Conservation (phyloP, 2,797 vertebrate genomes). For the Myotis myotis region DNA sequence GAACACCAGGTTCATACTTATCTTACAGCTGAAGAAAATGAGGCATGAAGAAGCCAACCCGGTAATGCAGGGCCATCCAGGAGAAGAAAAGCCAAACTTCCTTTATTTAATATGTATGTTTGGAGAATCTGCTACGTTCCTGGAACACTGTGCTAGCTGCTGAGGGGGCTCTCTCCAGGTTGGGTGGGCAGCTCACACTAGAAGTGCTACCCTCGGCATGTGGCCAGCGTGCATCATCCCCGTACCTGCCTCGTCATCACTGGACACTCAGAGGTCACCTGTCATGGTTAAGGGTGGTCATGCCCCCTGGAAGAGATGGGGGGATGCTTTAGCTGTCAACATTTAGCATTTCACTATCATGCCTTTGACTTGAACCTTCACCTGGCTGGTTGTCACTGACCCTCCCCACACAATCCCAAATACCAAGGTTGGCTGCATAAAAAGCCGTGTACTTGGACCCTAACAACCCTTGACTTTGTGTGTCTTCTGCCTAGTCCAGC, state of each 20-base stretch:
- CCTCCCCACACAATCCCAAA: background rate
- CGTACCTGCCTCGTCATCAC: background rate
- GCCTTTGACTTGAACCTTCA: background rate
- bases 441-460: background rate
- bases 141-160: background rate
- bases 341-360: background rate
- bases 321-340: background rate
- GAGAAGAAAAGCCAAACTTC: background rate
- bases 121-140: background rate
- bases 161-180: background rate
- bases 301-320: background rate
- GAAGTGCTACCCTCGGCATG: background rate
- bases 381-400: background rate
- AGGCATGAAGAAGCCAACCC: background rate
- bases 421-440: background rate
- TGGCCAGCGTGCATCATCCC: background rate
- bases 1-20: background rate
- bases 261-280: background rate
- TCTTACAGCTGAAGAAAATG: conserved; percentile 30
- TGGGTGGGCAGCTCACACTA: background rate
- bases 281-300: background rate
- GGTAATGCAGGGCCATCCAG: background rate
- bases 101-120: background rate
- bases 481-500: background rate
- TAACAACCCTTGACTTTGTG: background rate